Evolutionary conservation across 2,888 invertebrate genomes (phyloP).

Genomic region (Didymodactylos carnosus): DNA sequence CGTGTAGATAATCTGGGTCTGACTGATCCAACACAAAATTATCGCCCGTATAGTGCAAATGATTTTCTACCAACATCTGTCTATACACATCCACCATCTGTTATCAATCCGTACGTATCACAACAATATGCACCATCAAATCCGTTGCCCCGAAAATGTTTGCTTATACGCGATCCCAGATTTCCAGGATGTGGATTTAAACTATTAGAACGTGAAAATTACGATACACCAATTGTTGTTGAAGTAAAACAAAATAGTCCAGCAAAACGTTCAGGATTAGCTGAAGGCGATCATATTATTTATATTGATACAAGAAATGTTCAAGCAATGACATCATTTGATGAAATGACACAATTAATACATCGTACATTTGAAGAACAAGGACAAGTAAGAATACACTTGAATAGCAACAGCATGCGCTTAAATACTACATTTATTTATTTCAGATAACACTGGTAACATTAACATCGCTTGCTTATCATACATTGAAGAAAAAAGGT

Average conservation of each 20-base stretch:
- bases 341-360: background rate
- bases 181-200: background rate
- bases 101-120: background rate
- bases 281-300: background rate
- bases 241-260: background rate
- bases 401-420: too few relatives aligned
- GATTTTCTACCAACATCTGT: too few relatives aligned
- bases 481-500: background rate
- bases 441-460: background rate
- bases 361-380: background rate
- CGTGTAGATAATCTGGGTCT: background rate
- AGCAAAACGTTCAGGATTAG: background rate
- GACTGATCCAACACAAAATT: background rate
- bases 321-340: background rate
- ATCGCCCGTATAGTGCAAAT: background rate
- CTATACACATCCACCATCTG: background rate
- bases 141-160: background rate
- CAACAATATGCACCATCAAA: background rate
- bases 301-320: background rate
- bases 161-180: background rate
- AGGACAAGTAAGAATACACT: background rate
- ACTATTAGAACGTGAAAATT: background rate
- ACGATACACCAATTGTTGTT: background rate
- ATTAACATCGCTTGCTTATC: background rate
- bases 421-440: too few relatives aligned